Percentiles rank a stretch among this genome's conserved stretches.
Evolutionary conservation across 1,140 invertebrate genomes (phyloP).

Genomic region (Nasonia giraulti): DNA sequence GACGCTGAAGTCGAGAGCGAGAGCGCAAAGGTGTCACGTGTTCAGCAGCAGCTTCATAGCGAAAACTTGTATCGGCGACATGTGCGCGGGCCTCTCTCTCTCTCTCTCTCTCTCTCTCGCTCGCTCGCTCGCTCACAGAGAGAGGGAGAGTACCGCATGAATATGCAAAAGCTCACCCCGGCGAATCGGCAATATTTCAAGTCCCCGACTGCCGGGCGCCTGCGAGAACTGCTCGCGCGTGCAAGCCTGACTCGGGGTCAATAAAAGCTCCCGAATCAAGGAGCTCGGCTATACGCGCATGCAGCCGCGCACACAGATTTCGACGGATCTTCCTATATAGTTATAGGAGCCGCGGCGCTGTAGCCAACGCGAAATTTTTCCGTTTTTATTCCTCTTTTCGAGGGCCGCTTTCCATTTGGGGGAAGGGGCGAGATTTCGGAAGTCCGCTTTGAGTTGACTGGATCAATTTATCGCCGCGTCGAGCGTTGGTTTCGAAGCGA

Average conservation of each 20-base stretch:
- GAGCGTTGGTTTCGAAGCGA: too few species aligned
- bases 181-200: conserved; percentile 66
- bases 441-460: not conserved
- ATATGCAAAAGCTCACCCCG: conserved; percentile 64
- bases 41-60: not conserved
- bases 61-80: conserved; percentile 61
- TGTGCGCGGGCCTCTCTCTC: too few species aligned
- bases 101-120: too few species aligned
- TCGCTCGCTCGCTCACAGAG: too few species aligned
- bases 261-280: conserved; percentile 33
- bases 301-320: not conserved
- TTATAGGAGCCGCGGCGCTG: too few species aligned
- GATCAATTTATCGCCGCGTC: not conserved
- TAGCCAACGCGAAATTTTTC: too few species aligned
- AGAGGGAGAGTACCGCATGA: conserved; percentile 56
- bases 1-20: not conserved
- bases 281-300: not conserved
- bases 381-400: too few species aligned
- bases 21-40: conserved; percentile 36
- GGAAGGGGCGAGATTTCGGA: not conserved
- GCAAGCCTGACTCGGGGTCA: conserved; percentile 5
- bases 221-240: not conserved
- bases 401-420: too few species aligned
- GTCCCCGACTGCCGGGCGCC: conserved; percentile 52
- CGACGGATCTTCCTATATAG: not conserved